Evolutionary conservation across 1,140 invertebrate species (phyloP), one percentile per base, ranked within the genome.

Genomic region (Pachypeltis micranthus): DNA sequence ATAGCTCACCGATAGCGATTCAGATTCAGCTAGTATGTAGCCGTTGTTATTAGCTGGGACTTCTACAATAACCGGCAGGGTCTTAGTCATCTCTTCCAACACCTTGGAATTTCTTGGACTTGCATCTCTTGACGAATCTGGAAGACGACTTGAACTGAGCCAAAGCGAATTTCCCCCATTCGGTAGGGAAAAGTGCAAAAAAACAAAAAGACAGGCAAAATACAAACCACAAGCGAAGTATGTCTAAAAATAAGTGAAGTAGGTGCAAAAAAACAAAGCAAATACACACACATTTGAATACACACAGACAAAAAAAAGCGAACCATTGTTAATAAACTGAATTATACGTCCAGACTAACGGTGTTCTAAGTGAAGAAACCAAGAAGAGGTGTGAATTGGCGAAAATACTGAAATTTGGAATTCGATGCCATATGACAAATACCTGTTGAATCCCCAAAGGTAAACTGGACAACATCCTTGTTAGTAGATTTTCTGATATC

Each of bases 381-480:
- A n/a, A n/a, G n/a, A n/a, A n/a, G n/a, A n/a, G n/a, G n/a, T n/a
- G n/a, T n/a, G n/a, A n/a, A n/a, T n/a, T n/a, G n/a, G n/a, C n/a
- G n/a, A n/a, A n/a, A n/a, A n/a, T n/a, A n/a, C n/a, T n/a, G n/a
- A n/a, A n/a, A n/a, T n/a, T n/a, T n/a, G n/a, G n/a, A n/a, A n/a
- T n/a, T n/a, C n/a, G n/a, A n/a, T n/a, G n/a, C n/a, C n/a, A n/a
- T 7, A 62, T 58, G 28, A 64, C 2, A 59, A 56, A 74, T 77
- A 85, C 83, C 83, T 70, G 81, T 79, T 2, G 83, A 85, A 70
- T 81, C 76, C 66, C 84, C 83, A 59, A 85, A 79, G 44, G 81
- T 82, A 72, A 86, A 86, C 72, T 83, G 84, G 24, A 85, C 83
- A 51, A 51, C 47, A 21, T 44, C 69, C 67, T 7, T 70, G n/a